Percentiles rank a stretch among this genome's conserved stretches.
phyloP scores from a whole-genome alignment of 2,797 vertebrate genomes.

The Gymnocypris eckloni region DNA sequence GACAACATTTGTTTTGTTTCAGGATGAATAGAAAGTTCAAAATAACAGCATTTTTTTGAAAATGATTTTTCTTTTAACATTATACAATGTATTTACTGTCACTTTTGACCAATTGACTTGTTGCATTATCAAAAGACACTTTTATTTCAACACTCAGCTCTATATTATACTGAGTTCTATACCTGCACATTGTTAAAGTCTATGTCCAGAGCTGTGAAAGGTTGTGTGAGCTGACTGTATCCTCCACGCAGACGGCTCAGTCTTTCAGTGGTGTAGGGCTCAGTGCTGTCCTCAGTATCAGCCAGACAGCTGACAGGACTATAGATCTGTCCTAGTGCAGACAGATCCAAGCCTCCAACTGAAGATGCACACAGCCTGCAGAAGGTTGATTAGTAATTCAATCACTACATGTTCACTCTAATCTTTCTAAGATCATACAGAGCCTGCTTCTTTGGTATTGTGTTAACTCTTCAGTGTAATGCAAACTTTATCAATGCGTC shows the following conservation, averaged over 20 bases:
- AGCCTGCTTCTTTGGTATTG: background rate
- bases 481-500: background rate
- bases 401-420: background rate
- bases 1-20: background rate
- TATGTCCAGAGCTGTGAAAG: slow-evolving; percentile 86
- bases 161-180: slow-evolving; percentile 33
- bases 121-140: background rate
- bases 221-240: slow-evolving; percentile 85
- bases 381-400: background rate
- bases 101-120: background rate
- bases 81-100: background rate
- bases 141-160: background rate
- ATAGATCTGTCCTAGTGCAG: slow-evolving; percentile 80
- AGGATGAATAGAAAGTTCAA: background rate
- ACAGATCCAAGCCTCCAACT: slow-evolving; percentile 83
- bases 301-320: slow-evolving; percentile 83
- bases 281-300: slow-evolving; percentile 84
- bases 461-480: background rate
- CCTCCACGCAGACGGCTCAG: slow-evolving; percentile 90
- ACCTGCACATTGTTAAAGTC: slow-evolving; percentile 94
- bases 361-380: slow-evolving; percentile 81
- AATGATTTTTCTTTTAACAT: background rate
- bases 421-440: background rate
- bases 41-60: background rate
- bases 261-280: slow-evolving; percentile 97